These are phyloP conservation scores for Micoletzkya japonica DNA, from an alignment of 2,888 invertebrate species.

Conservation along the genomic window DNA sequence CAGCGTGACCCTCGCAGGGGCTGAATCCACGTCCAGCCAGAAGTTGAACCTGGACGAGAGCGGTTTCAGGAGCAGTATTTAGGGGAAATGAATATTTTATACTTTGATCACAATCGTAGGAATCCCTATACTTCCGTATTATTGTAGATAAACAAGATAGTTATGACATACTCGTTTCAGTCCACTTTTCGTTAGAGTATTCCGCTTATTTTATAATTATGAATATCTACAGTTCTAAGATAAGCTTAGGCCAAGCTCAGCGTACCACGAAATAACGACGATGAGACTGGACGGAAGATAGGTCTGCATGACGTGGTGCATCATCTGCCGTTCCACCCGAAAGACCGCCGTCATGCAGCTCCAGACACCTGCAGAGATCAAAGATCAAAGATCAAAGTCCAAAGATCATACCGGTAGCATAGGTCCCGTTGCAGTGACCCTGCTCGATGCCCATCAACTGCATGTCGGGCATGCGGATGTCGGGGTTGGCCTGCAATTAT, in stretches of 20 bases:
- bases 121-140: too few species aligned
- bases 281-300: constrained; percentile 71
- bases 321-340: constrained; percentile 68
- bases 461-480: constrained; percentile 63
- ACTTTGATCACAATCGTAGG: too few species aligned
- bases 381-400: not conserved
- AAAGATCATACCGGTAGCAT: constrained; percentile 52
- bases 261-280: constrained; percentile 70
- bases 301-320: constrained; percentile 70
- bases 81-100: too few species aligned
- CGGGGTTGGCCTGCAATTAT: constrained; percentile 42
- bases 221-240: too few species aligned
- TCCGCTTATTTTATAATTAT: too few species aligned
- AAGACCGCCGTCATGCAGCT: constrained; percentile 70
- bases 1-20: constrained; percentile 60
- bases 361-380: constrained; percentile 64
- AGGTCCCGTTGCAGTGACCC: constrained; percentile 61
- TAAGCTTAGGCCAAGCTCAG: too few species aligned
- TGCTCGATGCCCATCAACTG: constrained; percentile 49
- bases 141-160: too few species aligned
- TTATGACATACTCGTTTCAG: too few species aligned
- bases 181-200: too few species aligned
- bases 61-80: too few species aligned
- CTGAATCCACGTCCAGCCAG: constrained; percentile 63
- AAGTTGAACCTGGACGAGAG: constrained; percentile 58